Evolutionary conservation across 2,888 invertebrate genomes (phyloP).

Genomic region (Chrysolina oricalcia): DNA sequence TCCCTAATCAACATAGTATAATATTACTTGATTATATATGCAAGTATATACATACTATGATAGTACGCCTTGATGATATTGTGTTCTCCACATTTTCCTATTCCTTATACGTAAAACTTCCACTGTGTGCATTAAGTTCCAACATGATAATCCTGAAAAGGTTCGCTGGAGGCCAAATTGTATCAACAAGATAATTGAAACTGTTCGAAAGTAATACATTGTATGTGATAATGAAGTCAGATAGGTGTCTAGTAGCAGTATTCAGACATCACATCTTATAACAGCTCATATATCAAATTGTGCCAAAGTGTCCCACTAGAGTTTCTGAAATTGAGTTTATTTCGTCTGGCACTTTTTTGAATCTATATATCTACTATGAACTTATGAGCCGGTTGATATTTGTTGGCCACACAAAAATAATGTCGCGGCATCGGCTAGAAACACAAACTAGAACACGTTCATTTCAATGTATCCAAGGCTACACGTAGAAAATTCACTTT

Average conservation of each 20-base stretch:
- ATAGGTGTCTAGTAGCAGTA: not conserved
- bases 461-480: too few species aligned
- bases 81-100: constrained; percentile 6
- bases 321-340: too few species aligned
- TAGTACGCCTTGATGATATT: constrained; percentile 10
- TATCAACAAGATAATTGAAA: constrained; percentile 9
- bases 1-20: constrained; percentile 14
- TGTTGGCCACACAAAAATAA: too few species aligned
- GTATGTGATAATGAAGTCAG: not conserved
- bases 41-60: constrained; percentile 14
- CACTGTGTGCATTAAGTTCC: constrained; percentile 9
- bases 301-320: too few species aligned
- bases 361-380: too few species aligned
- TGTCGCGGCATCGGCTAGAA: too few species aligned
- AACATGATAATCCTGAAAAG: not conserved
- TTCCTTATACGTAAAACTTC: not conserved
- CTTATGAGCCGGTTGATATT: too few species aligned
- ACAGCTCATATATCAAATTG: too few species aligned
- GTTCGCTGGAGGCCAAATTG: constrained; percentile 10
- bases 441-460: too few species aligned
- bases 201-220: constrained; percentile 4
- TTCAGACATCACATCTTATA: not conserved
- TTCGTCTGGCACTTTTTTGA: too few species aligned
- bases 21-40: constrained; percentile 20
- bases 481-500: too few species aligned